Evolutionary conservation across 2,113 vertebrate species (phyloP).

Genomic region (Oncorhynchus kisutch): DNA sequence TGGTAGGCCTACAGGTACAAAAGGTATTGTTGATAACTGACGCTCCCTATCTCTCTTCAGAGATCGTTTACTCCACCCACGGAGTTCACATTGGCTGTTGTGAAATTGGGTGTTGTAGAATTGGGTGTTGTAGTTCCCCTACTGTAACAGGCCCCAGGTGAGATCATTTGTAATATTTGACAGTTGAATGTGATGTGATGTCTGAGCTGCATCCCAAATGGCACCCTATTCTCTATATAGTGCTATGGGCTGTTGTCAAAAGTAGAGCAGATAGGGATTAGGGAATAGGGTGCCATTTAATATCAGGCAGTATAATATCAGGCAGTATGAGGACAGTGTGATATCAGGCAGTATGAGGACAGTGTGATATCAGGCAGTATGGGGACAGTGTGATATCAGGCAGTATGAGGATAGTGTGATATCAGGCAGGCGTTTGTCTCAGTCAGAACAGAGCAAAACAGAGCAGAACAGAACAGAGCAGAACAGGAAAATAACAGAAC

Average conservation of each 20-base stretch:
- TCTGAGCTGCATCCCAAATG: neutral
- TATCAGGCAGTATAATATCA: conserved; percentile 21
- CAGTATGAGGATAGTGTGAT: conserved; percentile 8
- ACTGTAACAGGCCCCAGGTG: conserved; percentile 30
- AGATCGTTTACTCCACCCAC: neutral
- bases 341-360: conserved; percentile 12
- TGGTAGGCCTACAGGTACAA: neutral
- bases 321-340: conserved; percentile 1
- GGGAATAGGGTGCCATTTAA: neutral
- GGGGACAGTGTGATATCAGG: conserved; percentile 7
- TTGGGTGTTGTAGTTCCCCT: conserved; percentile 38
- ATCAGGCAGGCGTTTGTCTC: conserved; percentile 32
- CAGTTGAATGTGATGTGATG: conserved; percentile 37
- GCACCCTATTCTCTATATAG: no score
- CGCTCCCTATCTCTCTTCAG: neutral
- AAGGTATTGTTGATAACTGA: neutral
- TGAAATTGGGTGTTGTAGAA: no score
- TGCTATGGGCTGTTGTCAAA: no score
- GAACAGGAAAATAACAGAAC: no score
- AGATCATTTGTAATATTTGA: conserved; percentile 27
- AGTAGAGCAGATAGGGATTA: no score
- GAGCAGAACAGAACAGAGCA: no score
- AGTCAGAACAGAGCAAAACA: neutral
- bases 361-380: conserved; percentile 18
- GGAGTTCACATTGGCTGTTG: neutral